phyloP scores from a whole-genome alignment of 2,113 vertebrate species.

The Dolichotis patagonum region DNA sequence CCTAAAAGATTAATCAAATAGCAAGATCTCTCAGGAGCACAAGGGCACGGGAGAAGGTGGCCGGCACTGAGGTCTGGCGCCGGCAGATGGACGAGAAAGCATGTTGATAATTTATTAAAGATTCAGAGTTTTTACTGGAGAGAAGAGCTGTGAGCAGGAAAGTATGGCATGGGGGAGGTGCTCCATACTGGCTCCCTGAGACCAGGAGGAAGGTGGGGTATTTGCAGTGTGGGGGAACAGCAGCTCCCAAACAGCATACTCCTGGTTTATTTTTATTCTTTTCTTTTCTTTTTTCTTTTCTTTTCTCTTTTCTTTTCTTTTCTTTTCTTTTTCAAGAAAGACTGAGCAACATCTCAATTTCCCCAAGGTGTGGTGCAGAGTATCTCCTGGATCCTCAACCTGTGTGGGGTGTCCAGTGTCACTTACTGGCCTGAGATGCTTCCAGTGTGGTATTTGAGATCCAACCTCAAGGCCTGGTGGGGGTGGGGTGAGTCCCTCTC shows the following conservation, averaged over 20 bases:
- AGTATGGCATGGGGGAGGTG: background rate
- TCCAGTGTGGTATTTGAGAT: background rate
- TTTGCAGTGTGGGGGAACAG: slow-evolving; percentile 53
- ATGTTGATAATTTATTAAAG: slow-evolving; percentile 85
- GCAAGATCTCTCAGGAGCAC: slow-evolving; percentile 74
- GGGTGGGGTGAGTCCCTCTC: background rate
- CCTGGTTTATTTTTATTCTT: background rate
- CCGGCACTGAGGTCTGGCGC: slow-evolving; percentile 56
- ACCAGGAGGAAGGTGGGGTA: slow-evolving; percentile 7
- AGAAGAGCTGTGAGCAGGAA: slow-evolving; percentile 42
- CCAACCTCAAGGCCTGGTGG: background rate
- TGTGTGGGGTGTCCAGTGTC: background rate
- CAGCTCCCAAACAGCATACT: slow-evolving; percentile 65
- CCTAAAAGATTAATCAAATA: slow-evolving; percentile 84
- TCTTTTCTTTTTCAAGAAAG: background rate
- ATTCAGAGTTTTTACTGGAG: slow-evolving; percentile 73
- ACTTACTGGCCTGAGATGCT: background rate
- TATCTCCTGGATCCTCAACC: background rate
- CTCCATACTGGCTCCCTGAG: slow-evolving; percentile 2
- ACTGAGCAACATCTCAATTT: background rate
- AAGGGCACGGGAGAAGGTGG: slow-evolving; percentile 62
- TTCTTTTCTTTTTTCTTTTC: background rate
- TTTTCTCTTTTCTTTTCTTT: background rate
- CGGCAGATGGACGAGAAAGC: slow-evolving; percentile 67
- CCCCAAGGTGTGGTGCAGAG: background rate